A percentile compares a stretch with the other conserved stretches of the same genome.
Conservation (phyloP, 2,797 vertebrate genomes). For the Valencia hispanica region DNA sequence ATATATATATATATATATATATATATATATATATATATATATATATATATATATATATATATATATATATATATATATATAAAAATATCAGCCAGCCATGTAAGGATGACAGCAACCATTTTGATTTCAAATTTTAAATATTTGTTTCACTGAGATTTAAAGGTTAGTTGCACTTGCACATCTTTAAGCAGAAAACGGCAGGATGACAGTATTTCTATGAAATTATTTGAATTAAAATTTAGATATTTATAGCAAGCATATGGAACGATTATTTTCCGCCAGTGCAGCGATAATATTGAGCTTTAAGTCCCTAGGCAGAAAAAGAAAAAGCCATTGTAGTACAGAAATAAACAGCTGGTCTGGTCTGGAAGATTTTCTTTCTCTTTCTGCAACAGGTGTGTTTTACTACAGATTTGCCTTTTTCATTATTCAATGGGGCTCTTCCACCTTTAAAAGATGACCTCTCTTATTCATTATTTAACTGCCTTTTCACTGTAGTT, state of each 20-base stretch:
- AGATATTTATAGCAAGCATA: not conserved
- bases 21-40: too few species aligned
- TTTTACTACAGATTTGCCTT: slow-evolving; percentile 79
- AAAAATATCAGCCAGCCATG: too few species aligned
- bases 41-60: too few species aligned
- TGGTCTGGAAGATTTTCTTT: slow-evolving; percentile 12
- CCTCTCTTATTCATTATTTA: slow-evolving; percentile 81
- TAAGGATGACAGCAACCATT: not conserved
- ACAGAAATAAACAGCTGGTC: slow-evolving; percentile 38
- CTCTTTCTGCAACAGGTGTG: slow-evolving; percentile 75
- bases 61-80: too few species aligned
- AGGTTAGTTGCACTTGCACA: not conserved
- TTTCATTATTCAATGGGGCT: slow-evolving; percentile 79
- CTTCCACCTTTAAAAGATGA: slow-evolving; percentile 79
- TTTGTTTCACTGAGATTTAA: not conserved
- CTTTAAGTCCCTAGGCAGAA: slow-evolving; percentile 12
- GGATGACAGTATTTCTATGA: not conserved
- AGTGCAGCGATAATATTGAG: not conserved
- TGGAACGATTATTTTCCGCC: not conserved
- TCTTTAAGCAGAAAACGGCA: not conserved
- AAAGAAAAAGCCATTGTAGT: slow-evolving; percentile 4
- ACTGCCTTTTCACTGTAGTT: slow-evolving; percentile 73
- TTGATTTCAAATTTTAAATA: not conserved
- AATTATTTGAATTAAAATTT: not conserved
- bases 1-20: too few species aligned